Conservation (phyloP, 2,888 invertebrate species). For the Selenia dentaria region DNA sequence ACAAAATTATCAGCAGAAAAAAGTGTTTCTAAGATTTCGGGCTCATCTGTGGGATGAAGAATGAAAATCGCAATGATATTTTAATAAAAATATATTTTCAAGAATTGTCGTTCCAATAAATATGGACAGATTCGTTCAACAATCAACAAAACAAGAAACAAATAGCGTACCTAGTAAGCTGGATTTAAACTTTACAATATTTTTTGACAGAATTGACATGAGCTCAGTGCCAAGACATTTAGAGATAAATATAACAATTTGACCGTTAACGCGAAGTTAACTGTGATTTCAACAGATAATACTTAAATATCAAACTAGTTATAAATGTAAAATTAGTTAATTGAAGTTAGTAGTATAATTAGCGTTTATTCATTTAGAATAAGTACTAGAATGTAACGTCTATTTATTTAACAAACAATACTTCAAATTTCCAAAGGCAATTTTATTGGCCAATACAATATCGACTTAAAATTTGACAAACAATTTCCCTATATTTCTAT, state of each 20-base stretch:
- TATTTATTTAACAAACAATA: constrained; percentile 38
- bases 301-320: no score
- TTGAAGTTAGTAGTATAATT: no score
- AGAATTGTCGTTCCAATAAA: constrained; percentile 71
- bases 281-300: constrained; percentile 23
- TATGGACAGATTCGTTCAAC: constrained; percentile 76
- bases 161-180: constrained; percentile 63
- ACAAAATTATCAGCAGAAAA: constrained; percentile 28
- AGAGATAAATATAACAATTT: constrained; percentile 48
- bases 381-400: constrained; percentile 16
- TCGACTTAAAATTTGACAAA: constrained; percentile 45
- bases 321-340: no score
- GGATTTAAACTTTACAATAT: constrained; percentile 67
- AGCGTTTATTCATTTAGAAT: no score
- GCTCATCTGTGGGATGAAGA: constrained; percentile 68
- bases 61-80: constrained; percentile 78
- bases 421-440: constrained; percentile 63
- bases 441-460: constrained; percentile 62
- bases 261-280: constrained; percentile 49
- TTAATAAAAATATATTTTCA: constrained; percentile 78
- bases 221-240: constrained; percentile 53
- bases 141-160: constrained; percentile 57
- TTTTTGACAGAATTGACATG: constrained; percentile 57
- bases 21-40: constrained; percentile 47
- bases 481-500: constrained; percentile 41